phyloP scores from a whole-genome alignment of 1,140 invertebrate species.

The Xylocopa sonorina region DNA sequence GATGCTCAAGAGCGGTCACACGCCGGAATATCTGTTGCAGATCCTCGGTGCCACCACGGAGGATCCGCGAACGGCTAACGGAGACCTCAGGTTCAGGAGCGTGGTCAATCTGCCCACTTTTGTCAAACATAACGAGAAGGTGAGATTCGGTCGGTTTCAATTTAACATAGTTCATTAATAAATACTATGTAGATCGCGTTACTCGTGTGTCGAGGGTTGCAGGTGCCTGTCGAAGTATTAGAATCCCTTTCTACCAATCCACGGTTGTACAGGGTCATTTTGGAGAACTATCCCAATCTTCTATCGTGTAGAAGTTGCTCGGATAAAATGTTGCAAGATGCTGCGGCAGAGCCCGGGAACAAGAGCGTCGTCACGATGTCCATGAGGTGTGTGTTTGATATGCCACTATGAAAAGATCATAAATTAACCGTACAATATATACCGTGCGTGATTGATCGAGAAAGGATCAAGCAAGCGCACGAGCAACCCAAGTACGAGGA shows the following conservation, averaged over 20 bases:
- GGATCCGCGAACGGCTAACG: slow-evolving; percentile 66
- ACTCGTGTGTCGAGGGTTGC: slow-evolving; percentile 72
- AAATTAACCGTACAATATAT: too few species aligned
- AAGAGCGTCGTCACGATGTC: slow-evolving; percentile 84
- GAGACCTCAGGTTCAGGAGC: slow-evolving; percentile 82
- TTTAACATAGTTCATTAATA: too few species aligned
- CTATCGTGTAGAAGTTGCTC: slow-evolving; percentile 85
- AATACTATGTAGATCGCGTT: too few species aligned
- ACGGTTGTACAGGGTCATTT: slow-evolving; percentile 86
- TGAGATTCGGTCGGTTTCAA: too few species aligned
- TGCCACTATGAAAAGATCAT: too few species aligned
- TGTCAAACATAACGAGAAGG: slow-evolving; percentile 86
- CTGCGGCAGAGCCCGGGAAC: slow-evolving; percentile 76
- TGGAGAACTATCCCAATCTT: slow-evolving; percentile 88
- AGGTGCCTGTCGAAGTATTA: slow-evolving; percentile 86
- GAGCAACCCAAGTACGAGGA: slow-evolving; percentile 53
- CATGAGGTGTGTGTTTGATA: too few species aligned
- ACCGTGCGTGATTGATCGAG: too few species aligned
- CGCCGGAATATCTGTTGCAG: slow-evolving; percentile 86
- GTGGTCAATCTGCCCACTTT: slow-evolving; percentile 89
- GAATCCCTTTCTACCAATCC: slow-evolving; percentile 86
- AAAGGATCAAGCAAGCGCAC: slow-evolving; percentile 75
- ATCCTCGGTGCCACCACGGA: slow-evolving; percentile 84
- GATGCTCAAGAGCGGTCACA: slow-evolving; percentile 85
- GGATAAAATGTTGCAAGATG: slow-evolving; percentile 83